phyloP scores from a whole-genome alignment of 2,113 vertebrate genomes.

The Hippolais icterina region DNA sequence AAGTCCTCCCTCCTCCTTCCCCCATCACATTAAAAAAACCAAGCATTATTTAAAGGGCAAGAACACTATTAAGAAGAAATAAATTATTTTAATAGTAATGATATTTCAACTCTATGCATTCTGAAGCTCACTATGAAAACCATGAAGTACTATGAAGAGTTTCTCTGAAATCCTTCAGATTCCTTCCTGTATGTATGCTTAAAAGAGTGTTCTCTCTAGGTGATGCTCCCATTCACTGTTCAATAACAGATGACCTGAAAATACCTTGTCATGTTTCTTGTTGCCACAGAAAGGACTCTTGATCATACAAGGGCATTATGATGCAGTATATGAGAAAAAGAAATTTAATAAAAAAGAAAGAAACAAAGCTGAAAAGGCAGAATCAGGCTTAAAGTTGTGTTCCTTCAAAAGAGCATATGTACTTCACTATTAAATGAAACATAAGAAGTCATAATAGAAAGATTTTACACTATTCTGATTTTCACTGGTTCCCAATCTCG shows the following conservation, averaged over 20 bases:
- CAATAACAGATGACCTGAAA: not conserved
- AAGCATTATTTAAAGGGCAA: conserved; percentile 58
- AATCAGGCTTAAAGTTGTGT: not conserved
- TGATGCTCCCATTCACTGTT: not conserved
- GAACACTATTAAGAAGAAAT: conserved; percentile 33
- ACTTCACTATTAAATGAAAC: not conserved
- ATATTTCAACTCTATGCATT: not conserved
- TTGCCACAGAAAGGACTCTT: not conserved
- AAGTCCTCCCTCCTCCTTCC: conserved; percentile 58
- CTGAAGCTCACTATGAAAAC: not conserved
- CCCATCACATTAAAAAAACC: conserved; percentile 43
- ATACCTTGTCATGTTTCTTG: not conserved
- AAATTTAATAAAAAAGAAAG: not conserved
- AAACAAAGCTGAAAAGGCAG: not conserved
- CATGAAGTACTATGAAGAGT: not conserved
- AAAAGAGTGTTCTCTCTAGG: not conserved
- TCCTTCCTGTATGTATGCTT: not conserved
- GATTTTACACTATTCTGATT: not conserved
- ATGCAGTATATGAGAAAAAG: not conserved
- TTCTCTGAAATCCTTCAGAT: not conserved
- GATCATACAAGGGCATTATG: not conserved
- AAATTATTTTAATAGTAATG: not conserved
- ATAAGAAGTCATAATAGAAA: not conserved
- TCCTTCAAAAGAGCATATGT: not conserved
- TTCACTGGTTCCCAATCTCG: not conserved